These are phyloP conservation scores for Microcebus murinus DNA, from an alignment of 2,113 vertebrate genomes.

Conservation along the genomic window DNA sequence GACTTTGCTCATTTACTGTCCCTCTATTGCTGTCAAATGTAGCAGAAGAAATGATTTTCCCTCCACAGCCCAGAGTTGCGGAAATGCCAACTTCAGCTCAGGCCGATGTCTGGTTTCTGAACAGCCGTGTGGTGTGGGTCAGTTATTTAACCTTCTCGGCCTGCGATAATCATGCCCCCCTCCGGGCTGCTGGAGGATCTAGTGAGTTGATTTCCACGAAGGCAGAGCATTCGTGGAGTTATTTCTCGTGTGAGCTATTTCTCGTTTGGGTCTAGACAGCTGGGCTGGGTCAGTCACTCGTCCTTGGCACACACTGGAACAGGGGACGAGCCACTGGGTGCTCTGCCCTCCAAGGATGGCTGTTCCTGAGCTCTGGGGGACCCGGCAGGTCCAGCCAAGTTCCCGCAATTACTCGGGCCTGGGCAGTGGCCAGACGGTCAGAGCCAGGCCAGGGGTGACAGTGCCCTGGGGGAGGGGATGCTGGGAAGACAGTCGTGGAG, in stretches of 20 bases:
- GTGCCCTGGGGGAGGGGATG: background rate
- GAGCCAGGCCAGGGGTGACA: background rate
- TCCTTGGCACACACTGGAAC: too few relatives aligned
- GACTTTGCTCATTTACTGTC: background rate
- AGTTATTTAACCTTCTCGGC: background rate
- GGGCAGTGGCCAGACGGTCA: background rate
- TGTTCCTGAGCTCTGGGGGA: background rate
- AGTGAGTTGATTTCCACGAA: background rate
- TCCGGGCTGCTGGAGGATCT: background rate
- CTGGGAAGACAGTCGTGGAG: background rate
- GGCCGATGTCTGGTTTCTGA: too few relatives aligned
- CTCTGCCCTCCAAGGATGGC: background rate
- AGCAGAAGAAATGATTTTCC: background rate
- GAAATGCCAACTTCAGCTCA: background rate
- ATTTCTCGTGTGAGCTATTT: background rate
- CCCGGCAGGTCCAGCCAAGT: background rate
- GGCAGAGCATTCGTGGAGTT: rapidly evolving
- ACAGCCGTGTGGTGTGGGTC: background rate
- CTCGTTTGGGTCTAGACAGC: background rate
- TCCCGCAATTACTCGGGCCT: background rate
- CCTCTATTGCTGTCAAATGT: background rate
- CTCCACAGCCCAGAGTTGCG: background rate
- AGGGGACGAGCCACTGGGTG: background rate
- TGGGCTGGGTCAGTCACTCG: background rate
- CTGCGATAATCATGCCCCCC: background rate